Percentiles rank a stretch among this genome's conserved stretches.
These are phyloP conservation scores for Phyllotreta striolata DNA, from an alignment of 2,888 invertebrate species.

Conservation along the genomic window DNA sequence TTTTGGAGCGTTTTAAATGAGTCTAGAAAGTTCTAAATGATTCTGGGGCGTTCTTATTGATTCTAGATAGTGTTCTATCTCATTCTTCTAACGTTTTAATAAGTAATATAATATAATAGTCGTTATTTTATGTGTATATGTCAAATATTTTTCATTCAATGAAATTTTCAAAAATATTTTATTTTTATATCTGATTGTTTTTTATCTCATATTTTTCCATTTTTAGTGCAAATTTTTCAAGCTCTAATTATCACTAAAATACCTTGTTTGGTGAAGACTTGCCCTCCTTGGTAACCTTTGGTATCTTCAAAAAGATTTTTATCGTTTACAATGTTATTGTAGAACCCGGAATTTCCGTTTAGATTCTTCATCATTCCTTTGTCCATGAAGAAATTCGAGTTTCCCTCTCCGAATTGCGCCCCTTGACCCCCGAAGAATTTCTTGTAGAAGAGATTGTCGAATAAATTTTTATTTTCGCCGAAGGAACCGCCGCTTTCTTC, in stretches of 20 bases:
- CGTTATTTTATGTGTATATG: too few species aligned
- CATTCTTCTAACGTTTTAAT: too few species aligned
- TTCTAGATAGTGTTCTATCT: too few species aligned
- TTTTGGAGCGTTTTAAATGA: too few species aligned
- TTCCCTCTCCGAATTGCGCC: conserved; percentile 31
- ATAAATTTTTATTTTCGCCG: conserved; percentile 35
- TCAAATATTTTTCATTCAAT: too few species aligned
- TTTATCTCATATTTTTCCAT: too few species aligned
- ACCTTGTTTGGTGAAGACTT: conserved; percentile 68
- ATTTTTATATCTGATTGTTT: too few species aligned
- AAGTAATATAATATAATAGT: too few species aligned
- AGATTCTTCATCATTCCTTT: conserved; percentile 59
- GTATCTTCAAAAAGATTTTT: conserved; percentile 68
- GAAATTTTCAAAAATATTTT: too few species aligned
- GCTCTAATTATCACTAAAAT: neutral
- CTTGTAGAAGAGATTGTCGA: conserved; percentile 38
- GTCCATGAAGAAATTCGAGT: conserved; percentile 58
- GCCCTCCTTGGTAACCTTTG: conserved; percentile 66
- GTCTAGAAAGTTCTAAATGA: too few species aligned
- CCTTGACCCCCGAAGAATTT: conserved; percentile 36
- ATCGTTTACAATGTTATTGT: conserved; percentile 66
- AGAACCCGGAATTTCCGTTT: conserved; percentile 63
- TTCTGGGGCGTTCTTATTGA: too few species aligned
- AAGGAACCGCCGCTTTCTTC: conserved; percentile 30
- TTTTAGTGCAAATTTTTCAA: neutral